Base-by-base conservation (phyloP, 2,888 invertebrate species). In the Creontiades dilutus region DNA sequence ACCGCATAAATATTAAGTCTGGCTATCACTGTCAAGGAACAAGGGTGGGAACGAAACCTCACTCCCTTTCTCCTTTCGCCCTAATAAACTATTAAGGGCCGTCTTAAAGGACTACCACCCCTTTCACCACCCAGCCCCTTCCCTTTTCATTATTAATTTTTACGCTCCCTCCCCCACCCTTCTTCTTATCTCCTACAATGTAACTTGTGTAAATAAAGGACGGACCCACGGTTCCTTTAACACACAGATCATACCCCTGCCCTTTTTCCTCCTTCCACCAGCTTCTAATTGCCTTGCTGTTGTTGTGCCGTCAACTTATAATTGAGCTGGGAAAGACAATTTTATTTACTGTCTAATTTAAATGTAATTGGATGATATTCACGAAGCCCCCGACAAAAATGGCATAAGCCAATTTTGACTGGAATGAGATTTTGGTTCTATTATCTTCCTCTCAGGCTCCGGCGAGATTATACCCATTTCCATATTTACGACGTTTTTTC, bases 11-110 rank as follows among this genome's bases (percentile, higher is more conserved):
- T 78, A 78, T 78, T 78, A 78, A 78, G n/a, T 46, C 78, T 14
- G 28, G 78, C 37, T 78, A 47, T 47, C 78, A 46, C 78, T 47
- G 78, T n/a, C 37, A 78, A 78, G 78, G 78, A 46, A 47, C 7
- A 47, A 78, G 46, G 46, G 46, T 28, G 78, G 14, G 46, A 19
- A 78, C 52, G 82, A 82, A 52, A 82, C 82, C 82, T 52, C 48
- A 82, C 13, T 7, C 57, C 14, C 57, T 57, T 52, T 3, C 82
- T 48, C 37, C 14, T 61, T 78, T 78, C 5, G n/a, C n/a, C 78
- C 78, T 78, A 78, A 78, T 78, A 78, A 78, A 78, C 78, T 78
- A 78, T 78, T 78, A 78, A 78, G 78, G 78, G 46, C 47, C 78
- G 16, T 78, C 78, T 78, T 78, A 47, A 46, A 78, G 46, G 78